Evolutionary conservation across 2,888 invertebrate species (phyloP).

Genomic region (Himalopsyche anomala): DNA sequence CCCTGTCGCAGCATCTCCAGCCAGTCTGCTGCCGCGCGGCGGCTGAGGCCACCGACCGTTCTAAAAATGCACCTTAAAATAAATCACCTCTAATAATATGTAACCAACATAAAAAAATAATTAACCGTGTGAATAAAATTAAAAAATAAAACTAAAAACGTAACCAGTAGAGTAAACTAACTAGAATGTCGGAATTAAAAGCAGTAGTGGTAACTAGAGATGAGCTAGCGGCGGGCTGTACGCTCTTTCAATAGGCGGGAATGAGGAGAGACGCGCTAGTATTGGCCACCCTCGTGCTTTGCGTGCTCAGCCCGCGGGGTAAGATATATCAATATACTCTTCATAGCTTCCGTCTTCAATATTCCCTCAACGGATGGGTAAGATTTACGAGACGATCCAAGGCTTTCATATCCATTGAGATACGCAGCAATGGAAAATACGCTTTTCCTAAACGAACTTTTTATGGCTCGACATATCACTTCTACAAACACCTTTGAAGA

Average conservation of each 20-base stretch:
- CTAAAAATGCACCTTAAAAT: slow-evolving; percentile 65
- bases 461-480: slow-evolving; percentile 23
- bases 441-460: slow-evolving; percentile 36
- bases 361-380: slow-evolving; percentile 42
- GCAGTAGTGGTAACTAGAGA: slow-evolving; percentile 62
- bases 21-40: slow-evolving; percentile 66
- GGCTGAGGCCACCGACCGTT: slow-evolving; percentile 66
- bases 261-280: slow-evolving; percentile 74
- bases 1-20: slow-evolving; percentile 46
- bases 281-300: slow-evolving; percentile 74
- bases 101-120: slow-evolving; percentile 63
- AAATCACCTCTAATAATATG: slow-evolving; percentile 63
- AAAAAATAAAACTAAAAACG: slow-evolving; percentile 61
- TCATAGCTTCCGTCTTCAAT: slow-evolving; percentile 46
- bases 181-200: slow-evolving; percentile 62
- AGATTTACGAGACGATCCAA: slow-evolving; percentile 13
- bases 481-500: background rate
- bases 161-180: slow-evolving; percentile 61
- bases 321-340: slow-evolving; percentile 47
- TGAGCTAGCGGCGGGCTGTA: slow-evolving; percentile 69
- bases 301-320: slow-evolving; percentile 70
- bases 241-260: slow-evolving; percentile 70
- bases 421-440: slow-evolving; percentile 6
- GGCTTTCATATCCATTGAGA: slow-evolving; percentile 17
- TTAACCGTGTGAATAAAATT: slow-evolving; percentile 55